Evolutionary conservation across 2,797 vertebrate species (phyloP).

Genomic region (Sebastes miniatus): DNA sequence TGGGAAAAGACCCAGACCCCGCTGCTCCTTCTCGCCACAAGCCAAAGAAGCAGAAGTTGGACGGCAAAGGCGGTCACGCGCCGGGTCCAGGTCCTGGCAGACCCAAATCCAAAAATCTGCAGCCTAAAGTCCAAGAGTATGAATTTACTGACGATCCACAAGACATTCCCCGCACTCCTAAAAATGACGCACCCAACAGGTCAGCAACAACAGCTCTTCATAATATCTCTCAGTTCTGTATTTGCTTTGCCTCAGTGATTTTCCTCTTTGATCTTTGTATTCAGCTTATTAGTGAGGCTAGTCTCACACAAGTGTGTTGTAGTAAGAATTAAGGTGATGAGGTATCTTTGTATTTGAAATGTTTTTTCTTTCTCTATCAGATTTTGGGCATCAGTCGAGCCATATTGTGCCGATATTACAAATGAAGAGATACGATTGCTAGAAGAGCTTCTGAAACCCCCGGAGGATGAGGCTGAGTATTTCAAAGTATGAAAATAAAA

Average conservation of each 20-base stretch:
- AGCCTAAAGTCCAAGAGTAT: constrained; percentile 95
- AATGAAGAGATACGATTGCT: constrained; percentile 94
- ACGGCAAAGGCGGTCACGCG: constrained; percentile 91
- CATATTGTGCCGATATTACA: constrained; percentile 97
- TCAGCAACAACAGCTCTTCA: constrained; percentile 48
- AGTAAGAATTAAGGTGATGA: background rate
- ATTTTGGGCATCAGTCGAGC: constrained; percentile 98
- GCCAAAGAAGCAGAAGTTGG: constrained; percentile 96
- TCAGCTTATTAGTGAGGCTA: background rate
- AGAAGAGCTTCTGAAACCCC: constrained; percentile 94
- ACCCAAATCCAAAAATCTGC: constrained; percentile 95
- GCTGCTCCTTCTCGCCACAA: constrained; percentile 92
- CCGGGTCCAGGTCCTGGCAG: constrained; percentile 92
- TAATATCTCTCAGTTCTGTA: background rate
- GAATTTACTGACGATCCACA: constrained; percentile 97
- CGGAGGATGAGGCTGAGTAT: constrained; percentile 95
- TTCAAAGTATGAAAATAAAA: constrained; percentile 87
- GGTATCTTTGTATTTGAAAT: background rate
- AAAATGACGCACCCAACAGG: constrained; percentile 98
- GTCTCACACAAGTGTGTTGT: background rate
- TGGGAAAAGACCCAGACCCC: constrained; percentile 92
- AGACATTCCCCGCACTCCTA: constrained; percentile 95
- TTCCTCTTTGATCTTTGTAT: background rate
- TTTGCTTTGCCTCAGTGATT: background rate
- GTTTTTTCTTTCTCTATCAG: constrained; percentile 70